Evolutionary conservation across 2,797 vertebrate species (phyloP), one percentile per base, ranked within the genome.

Genomic region (Neopelma chrysocephalum): DNA sequence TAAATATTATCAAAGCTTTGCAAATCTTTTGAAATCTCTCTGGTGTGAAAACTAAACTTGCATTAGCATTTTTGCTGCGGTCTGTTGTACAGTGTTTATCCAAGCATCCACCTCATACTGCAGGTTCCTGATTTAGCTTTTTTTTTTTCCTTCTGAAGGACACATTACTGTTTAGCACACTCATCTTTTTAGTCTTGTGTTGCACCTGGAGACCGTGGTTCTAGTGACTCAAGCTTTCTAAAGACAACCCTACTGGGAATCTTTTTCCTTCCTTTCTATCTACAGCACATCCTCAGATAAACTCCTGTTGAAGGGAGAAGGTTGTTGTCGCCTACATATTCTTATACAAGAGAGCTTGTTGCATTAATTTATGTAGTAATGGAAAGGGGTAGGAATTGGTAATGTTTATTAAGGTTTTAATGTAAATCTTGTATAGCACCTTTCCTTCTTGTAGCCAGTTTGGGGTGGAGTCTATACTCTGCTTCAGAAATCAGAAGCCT

Each of bases 1-100:
- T 95, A 96, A 96, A 90, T 91, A 97, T 93, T 93, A 94, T 94
- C 94, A 95, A 90, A 96, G 92, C 89, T 94, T 94, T 93, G 93
- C 62, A 72, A 78, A 77, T 93, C 92, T 95, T 95, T 88, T 94
- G 91, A 93, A 93, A 95, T 65, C 90, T 68, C 91, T 93, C 75
- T 4, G 83, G 78, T 80, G 75, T 92, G 90, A 96, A 95, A 87
- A 53, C 81, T 78, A n/a, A 92, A 73, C 83, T 80, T 40, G 45
- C 27, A 34, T 90, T 93, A 87, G 57, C 83, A 18, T 96, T 95
- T 94, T 65, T 77, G 89, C 87, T 92, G 91, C 0, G 2, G 36
- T 53, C 12, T 90, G 27, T 75, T 64, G 19, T 50, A 20, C 43
- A 47, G 58, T 57, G 16, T 86, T 84, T 84, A 76, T 78, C 51